Base-by-base conservation (phyloP, 2,888 invertebrate genomes). In the Epirrita christyi region DNA sequence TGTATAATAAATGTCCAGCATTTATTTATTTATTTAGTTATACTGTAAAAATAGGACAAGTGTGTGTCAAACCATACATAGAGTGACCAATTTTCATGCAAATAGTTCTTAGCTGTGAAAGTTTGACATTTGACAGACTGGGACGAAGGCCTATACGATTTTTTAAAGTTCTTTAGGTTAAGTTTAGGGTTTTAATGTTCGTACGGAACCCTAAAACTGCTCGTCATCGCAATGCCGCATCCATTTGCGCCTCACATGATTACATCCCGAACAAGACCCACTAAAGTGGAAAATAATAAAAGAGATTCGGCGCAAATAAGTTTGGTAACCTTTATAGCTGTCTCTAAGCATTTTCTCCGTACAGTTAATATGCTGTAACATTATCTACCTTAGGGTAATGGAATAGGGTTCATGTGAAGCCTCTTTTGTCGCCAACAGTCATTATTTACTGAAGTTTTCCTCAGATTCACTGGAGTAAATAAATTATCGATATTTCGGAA, bases 201-300 rank as follows among this genome's bases (percentile, higher is more conserved):
- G n/a, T 21, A 21, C 21, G 21, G 21, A 3, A 21, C 2, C n/a
- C n/a, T 3, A 21, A 21, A 21, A 21, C 2, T 21, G 21, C 2
- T 4, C 21, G 21, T 4, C 27, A 56, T 43, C 52, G 10, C 15
- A 10, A 13, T 66, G 48, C 53, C 73, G 42, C 49, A 66, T 75
- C 70, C 47, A 11, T 7, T n/a, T 34, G 7, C 0, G 51, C 63
- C 42, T 7, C 14, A 55, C 21, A 21, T 21, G 21, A 21, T 21
- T 4, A 21, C 48, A 52, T 71, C 64, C 43, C 9, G 13, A 11
- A 52, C 41, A 40, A 44, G 59, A 70, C 40, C 54, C 63, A 66
- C 56, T 61, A 65, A 67, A 63, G 61, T 69, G 72, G 68, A 72
- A 76, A 72, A 74, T 73, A 76, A 74, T 76, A 72, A 76, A 76